Conservation (phyloP, 1,140 invertebrate genomes). For the Bombus consobrinus region DNA sequence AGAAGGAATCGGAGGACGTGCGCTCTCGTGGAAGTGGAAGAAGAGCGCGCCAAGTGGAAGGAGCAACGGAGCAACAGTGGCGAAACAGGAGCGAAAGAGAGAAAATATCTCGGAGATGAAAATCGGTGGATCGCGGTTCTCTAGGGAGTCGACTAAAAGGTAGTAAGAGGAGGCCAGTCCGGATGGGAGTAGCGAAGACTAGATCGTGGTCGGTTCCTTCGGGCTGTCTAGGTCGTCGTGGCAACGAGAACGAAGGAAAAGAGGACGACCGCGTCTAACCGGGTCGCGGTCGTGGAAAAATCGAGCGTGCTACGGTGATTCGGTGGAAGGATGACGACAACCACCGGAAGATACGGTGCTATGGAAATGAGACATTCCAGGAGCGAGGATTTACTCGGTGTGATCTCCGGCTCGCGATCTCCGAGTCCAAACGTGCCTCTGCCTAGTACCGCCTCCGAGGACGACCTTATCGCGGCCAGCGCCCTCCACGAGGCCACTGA, state of each 20-base stretch:
- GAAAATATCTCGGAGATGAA: neutral
- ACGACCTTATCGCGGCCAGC: slow-evolving; percentile 79
- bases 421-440: slow-evolving; percentile 69
- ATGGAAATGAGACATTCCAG: slow-evolving; percentile 79
- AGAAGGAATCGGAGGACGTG: neutral
- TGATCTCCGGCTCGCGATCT: slow-evolving; percentile 62
- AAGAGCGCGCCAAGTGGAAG: neutral
- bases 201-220: slow-evolving; percentile 26
- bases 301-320: slow-evolving; percentile 11
- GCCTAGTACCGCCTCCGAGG: slow-evolving; percentile 75
- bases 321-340: slow-evolving; percentile 22
- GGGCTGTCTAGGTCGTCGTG: slow-evolving; percentile 21
- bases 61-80: neutral
- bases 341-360: slow-evolving; percentile 70
- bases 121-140: slow-evolving; percentile 32
- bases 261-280: neutral
- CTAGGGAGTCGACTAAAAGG: slow-evolving; percentile 14
- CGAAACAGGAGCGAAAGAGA: neutral
- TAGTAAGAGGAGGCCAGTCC: slow-evolving; percentile 33
- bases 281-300: slow-evolving; percentile 22
- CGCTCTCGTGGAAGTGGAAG: neutral
- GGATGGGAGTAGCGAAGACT: slow-evolving; percentile 56
- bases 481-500: slow-evolving; percentile 69
- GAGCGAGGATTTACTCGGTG: slow-evolving; percentile 78
- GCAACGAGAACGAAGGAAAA: slow-evolving; percentile 7